Percentiles rank a stretch among this genome's conserved stretches.
phyloP scores from a whole-genome alignment of 2,888 invertebrate genomes.

The Tribolium freemani region DNA sequence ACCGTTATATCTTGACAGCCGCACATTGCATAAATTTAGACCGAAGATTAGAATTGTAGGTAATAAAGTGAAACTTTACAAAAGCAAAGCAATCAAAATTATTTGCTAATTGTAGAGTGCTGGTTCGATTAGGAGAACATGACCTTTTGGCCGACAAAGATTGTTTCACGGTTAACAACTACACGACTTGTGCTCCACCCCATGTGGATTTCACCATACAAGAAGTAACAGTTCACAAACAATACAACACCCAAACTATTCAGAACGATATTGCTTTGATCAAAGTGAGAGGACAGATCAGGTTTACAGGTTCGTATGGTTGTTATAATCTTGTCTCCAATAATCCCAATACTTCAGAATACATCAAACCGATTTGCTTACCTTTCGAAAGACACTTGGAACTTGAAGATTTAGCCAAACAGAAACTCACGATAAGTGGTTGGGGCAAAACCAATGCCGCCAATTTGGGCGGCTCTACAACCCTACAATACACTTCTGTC shows the following conservation, averaged over 20 bases:
- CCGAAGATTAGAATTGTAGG: constrained; percentile 60
- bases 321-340: constrained; percentile 4
- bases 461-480: constrained; percentile 56
- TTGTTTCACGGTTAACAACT: constrained; percentile 61
- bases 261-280: constrained; percentile 75
- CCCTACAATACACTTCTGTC: constrained; percentile 57
- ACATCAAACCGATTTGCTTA: constrained; percentile 68
- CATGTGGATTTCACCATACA: constrained; percentile 71
- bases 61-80: constrained; percentile 34
- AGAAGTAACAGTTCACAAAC: constrained; percentile 69
- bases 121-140: constrained; percentile 77
- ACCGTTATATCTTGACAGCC: constrained; percentile 72
- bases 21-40: constrained; percentile 71
- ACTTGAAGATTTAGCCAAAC: constrained; percentile 41
- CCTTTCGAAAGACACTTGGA: constrained; percentile 61
- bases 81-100: neutral
- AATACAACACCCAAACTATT: constrained; percentile 68
- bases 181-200: constrained; percentile 65
- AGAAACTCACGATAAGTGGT: constrained; percentile 76
- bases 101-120: constrained; percentile 65
- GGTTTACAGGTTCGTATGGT: constrained; percentile 61
- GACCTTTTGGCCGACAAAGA: constrained; percentile 67
- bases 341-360: constrained; percentile 56
- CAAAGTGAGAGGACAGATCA: constrained; percentile 64
- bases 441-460: constrained; percentile 71